Percentiles rank a stretch among this genome's conserved stretches.
These are phyloP conservation scores for Nematostella vectensis DNA, from an alignment of 92 coral and sea anemone genomes.

Conservation along the genomic window DNA sequence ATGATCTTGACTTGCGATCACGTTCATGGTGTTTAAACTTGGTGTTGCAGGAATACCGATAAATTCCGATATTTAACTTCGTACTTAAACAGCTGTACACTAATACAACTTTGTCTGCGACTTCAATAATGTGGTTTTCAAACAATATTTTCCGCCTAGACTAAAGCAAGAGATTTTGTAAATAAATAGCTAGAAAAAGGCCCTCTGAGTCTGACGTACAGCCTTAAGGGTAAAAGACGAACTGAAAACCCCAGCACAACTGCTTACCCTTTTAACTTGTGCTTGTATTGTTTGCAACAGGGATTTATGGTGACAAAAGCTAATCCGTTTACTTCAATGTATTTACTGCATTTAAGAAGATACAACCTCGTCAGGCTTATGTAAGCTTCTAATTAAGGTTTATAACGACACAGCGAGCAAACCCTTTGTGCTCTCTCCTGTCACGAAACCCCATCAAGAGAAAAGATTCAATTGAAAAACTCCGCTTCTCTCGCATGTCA, in stretches of 20 bases:
- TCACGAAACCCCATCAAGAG: not conserved
- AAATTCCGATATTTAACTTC: too few relatives aligned
- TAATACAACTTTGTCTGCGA: too few relatives aligned
- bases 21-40: not conserved
- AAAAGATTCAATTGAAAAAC: too few relatives aligned
- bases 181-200: too few relatives aligned
- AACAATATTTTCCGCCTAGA: too few relatives aligned
- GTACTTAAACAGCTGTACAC: too few relatives aligned
- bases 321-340: constrained; percentile 25
- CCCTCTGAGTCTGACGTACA: too few relatives aligned
- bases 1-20: constrained; percentile 10
- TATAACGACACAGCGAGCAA: constrained; percentile 6
- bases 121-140: too few relatives aligned
- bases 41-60: too few relatives aligned
- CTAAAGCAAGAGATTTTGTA: too few relatives aligned
- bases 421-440: constrained; percentile 3
- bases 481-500: too few relatives aligned
- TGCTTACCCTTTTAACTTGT: constrained; percentile 18
- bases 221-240: too few relatives aligned
- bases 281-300: constrained; percentile 18
- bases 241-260: constrained; percentile 12
- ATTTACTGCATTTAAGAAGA: constrained; percentile 13
- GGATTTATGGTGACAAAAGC: constrained; percentile 33
- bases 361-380: constrained; percentile 7
- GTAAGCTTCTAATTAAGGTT: constrained; percentile 26